Conservation (phyloP, 2,797 vertebrate species). For the Lophotriccus pileatus region DNA sequence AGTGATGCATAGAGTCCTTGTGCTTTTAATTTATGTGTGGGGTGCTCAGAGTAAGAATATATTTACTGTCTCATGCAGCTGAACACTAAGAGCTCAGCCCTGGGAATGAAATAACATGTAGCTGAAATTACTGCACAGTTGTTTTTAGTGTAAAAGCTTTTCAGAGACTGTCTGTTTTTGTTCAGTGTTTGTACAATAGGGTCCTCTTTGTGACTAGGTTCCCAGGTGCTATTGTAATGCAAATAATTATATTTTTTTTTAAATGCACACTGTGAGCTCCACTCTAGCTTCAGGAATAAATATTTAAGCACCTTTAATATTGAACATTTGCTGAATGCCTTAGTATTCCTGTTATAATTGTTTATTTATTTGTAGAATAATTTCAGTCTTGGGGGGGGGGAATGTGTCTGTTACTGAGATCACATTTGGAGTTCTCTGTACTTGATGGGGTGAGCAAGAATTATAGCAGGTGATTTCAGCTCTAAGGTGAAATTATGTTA, state of each 20-base stretch:
- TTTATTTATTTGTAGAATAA: background rate
- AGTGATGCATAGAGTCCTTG: background rate
- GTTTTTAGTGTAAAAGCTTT: background rate
- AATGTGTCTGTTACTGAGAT: background rate
- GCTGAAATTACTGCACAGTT: background rate
- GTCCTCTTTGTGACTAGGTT: constrained; percentile 8
- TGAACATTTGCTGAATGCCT: background rate
- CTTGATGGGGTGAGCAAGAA: background rate
- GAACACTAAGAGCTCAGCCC: background rate
- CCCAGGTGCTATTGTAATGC: constrained; percentile 15
- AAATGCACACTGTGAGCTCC: background rate
- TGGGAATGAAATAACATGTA: background rate
- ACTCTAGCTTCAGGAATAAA: constrained; percentile 20
- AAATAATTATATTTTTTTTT: background rate
- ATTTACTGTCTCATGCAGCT: constrained; percentile 4
- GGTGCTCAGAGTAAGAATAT: background rate
- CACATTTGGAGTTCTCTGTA: rapidly evolving
- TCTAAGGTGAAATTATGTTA: background rate
- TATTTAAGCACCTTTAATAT: constrained; percentile 35
- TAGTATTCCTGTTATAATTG: background rate
- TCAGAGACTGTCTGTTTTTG: background rate
- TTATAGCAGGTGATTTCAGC: background rate
- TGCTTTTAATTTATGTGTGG: constrained; percentile 3
- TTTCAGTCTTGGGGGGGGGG: background rate
- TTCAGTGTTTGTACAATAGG: background rate